Conservation (phyloP, 1,140 invertebrate genomes). For the Pygmarrhopalites habei region DNA sequence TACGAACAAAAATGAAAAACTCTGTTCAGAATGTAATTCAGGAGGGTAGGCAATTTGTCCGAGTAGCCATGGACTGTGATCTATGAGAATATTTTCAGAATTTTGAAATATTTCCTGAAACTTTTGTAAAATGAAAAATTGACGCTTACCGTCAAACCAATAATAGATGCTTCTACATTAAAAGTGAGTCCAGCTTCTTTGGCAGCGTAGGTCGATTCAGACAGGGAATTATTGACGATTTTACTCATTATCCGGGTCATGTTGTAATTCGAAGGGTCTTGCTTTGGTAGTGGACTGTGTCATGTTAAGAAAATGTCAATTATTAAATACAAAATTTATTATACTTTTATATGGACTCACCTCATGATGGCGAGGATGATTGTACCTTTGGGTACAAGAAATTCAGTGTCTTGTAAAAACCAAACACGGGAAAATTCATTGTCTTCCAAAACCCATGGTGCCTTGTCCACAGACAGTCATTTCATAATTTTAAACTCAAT, state of each 20-base stretch:
- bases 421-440: slow-evolving; percentile 70
- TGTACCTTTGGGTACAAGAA: slow-evolving; percentile 76
- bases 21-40: slow-evolving; percentile 79
- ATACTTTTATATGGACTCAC: slow-evolving; percentile 45
- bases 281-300: slow-evolving; percentile 71
- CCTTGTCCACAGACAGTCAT: slow-evolving; percentile 48
- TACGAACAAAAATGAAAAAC: slow-evolving; percentile 74
- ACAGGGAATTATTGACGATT: slow-evolving; percentile 75
- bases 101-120: background rate
- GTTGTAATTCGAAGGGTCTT: slow-evolving; percentile 75
- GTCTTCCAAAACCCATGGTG: slow-evolving; percentile 70
- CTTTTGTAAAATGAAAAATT: background rate
- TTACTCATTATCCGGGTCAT: slow-evolving; percentile 74
- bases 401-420: slow-evolving; percentile 93
- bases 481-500: too few relatives aligned
- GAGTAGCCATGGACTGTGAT: slow-evolving; percentile 79
- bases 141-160: slow-evolving; percentile 20
- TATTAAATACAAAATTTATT: slow-evolving; percentile 8
- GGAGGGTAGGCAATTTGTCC: slow-evolving; percentile 76
- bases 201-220: slow-evolving; percentile 86
- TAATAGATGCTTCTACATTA: slow-evolving; percentile 11
- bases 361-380: slow-evolving; percentile 71
- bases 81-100: slow-evolving; percentile 47
- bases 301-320: slow-evolving; percentile 1
- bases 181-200: slow-evolving; percentile 70